A percentile compares a stretch with the other conserved stretches of the same genome.
These are phyloP conservation scores for Sminthurides aquaticus DNA, from an alignment of 2,888 invertebrate species.

Conservation along the genomic window DNA sequence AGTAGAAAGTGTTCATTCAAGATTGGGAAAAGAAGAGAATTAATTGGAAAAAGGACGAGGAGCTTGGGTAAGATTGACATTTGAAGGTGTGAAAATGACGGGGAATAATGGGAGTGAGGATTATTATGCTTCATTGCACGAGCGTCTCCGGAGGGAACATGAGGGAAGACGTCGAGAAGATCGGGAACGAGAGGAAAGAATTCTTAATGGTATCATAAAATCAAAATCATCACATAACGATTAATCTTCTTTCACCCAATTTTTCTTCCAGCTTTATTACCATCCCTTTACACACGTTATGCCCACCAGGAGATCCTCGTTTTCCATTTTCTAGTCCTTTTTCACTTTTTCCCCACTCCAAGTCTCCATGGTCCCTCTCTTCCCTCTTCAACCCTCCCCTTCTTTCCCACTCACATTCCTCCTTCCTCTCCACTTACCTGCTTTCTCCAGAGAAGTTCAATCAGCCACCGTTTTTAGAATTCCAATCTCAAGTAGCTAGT, in stretches of 20 bases:
- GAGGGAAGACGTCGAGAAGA: conserved; percentile 27
- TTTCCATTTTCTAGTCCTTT: conserved; percentile 1
- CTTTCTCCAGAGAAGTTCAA: too few relatives aligned
- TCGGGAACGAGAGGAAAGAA: conserved; percentile 24
- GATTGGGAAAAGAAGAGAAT: too few relatives aligned
- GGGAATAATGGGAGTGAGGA: background rate
- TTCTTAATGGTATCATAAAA: conserved; percentile 22
- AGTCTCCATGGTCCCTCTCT: too few relatives aligned
- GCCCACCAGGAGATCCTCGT: background rate
- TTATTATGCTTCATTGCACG: conserved; percentile 1
- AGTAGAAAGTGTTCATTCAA: too few relatives aligned
- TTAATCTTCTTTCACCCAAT: conserved; percentile 8
- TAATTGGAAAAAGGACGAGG: background rate
- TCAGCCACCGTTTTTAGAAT: too few relatives aligned
- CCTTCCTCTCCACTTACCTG: too few relatives aligned
- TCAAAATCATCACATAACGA: background rate
- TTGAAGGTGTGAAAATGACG: conserved; percentile 3
- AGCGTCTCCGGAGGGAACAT: conserved; percentile 25
- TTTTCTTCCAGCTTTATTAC: background rate
- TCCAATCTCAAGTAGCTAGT: too few relatives aligned
- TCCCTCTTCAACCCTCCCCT: too few relatives aligned
- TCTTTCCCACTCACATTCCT: too few relatives aligned
- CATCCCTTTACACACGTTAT: too few relatives aligned
- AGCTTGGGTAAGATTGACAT: background rate
- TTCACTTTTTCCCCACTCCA: too few relatives aligned